Percentiles rank a stretch among this genome's conserved stretches.
These are phyloP conservation scores for Drosophila mettleri DNA, from an alignment of 2,888 invertebrate genomes.

Conservation along the genomic window DNA sequence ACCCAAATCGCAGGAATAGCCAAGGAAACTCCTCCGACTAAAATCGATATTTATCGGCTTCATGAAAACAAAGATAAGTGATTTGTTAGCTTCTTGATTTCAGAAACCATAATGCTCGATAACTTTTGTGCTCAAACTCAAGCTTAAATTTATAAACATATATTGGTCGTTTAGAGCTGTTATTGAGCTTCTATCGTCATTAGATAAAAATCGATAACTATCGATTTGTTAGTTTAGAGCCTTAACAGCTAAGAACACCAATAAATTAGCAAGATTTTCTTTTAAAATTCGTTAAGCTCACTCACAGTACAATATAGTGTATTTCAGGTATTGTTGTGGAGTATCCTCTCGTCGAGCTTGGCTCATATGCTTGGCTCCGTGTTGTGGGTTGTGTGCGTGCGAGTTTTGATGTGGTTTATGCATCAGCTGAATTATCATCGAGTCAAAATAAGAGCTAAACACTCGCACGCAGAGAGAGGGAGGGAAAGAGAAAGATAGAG, in stretches of 20 bases:
- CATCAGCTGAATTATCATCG: slow-evolving; percentile 21
- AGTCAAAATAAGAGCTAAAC: slow-evolving; percentile 50
- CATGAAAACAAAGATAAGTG: background rate
- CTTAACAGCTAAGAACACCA: fast-evolving
- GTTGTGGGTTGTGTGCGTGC: background rate
- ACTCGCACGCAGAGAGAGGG: background rate
- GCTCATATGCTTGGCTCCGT: background rate
- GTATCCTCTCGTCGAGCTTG: background rate
- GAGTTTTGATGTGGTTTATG: slow-evolving; percentile 15
- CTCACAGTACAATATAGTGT: background rate
- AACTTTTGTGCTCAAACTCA: background rate
- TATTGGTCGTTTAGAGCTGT: background rate
- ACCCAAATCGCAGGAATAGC: background rate
- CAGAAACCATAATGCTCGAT: background rate
- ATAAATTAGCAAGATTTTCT: no score
- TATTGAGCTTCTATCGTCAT: no score
- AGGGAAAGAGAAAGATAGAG: background rate
- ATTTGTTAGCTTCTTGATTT: background rate
- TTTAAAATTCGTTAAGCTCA: no score
- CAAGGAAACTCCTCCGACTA: background rate
- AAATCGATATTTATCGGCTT: background rate
- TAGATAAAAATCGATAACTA: background rate
- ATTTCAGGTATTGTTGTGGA: background rate
- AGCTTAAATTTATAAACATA: no score
- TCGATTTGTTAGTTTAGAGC: background rate